A percentile compares a stretch with the other conserved stretches of the same genome.
These are phyloP conservation scores for Lindbergichthys nudifrons DNA, from an alignment of 2,797 vertebrate genomes.

Conservation along the genomic window DNA sequence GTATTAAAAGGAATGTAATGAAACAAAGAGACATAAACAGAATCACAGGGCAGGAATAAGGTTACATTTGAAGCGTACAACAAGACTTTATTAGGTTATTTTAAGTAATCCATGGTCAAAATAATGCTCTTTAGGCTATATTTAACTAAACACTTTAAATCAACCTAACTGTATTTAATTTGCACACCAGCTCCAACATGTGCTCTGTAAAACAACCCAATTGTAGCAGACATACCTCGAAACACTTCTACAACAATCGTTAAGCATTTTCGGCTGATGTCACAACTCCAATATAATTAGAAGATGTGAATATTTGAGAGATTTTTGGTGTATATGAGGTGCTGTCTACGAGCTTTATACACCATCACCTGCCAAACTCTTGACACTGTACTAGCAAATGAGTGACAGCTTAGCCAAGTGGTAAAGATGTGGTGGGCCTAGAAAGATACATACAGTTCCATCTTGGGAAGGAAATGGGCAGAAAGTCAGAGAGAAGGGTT, in stretches of 20 bases:
- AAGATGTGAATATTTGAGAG: not conserved
- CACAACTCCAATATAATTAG: not conserved
- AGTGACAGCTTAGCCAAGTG: conserved; percentile 36
- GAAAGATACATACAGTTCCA: conserved; percentile 6
- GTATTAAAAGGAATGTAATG: too few species aligned
- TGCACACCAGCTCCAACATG: not conserved
- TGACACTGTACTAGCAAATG: not conserved
- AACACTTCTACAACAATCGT: not conserved
- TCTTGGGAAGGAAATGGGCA: conserved; percentile 21
- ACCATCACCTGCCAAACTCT: not conserved
- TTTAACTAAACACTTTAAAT: not conserved
- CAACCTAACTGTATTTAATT: not conserved
- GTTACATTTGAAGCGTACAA: too few species aligned
- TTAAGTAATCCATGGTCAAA: not conserved
- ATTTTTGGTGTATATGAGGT: not conserved
- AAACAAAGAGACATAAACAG: too few species aligned
- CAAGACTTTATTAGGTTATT: not conserved
- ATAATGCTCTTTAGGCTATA: not conserved
- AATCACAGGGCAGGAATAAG: too few species aligned
- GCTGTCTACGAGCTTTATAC: not conserved
- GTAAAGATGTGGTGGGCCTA: conserved; percentile 17
- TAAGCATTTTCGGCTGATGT: not conserved
- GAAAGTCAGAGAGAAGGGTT: conserved; percentile 24
- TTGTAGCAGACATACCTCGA: too few species aligned
- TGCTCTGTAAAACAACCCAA: not conserved